Evolutionary conservation across 2,113 vertebrate species (phyloP).

Genomic region (Pseudorhombus dupliciocellatus): DNA sequence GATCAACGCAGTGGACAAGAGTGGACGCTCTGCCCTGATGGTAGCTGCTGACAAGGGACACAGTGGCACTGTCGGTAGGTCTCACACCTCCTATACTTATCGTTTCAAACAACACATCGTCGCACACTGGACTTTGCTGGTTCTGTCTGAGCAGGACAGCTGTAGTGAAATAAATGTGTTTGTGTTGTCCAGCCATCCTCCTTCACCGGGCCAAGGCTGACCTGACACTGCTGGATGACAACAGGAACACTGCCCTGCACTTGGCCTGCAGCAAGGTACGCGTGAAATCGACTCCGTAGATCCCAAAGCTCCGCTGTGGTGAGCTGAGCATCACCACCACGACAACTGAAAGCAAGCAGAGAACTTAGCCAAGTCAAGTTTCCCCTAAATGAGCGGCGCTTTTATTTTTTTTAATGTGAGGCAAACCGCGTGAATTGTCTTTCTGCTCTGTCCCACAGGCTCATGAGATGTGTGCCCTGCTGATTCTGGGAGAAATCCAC

Average conservation of each 20-base stretch:
- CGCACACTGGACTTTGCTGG: background rate
- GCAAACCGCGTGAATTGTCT: background rate
- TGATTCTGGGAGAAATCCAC: constrained; percentile 97
- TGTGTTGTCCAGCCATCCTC: constrained; percentile 86
- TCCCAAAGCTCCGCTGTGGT: background rate
- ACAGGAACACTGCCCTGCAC: constrained; percentile 98
- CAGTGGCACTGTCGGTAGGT: constrained; percentile 90
- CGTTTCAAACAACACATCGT: background rate
- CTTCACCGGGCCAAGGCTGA: constrained; percentile 94
- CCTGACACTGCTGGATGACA: constrained; percentile 92
- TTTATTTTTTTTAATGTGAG: background rate
- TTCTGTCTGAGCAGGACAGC: background rate
- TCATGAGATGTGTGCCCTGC: constrained; percentile 98
- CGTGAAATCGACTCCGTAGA: background rate
- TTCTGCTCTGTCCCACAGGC: constrained; percentile 78
- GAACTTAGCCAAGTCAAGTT: background rate
- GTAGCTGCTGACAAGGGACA: constrained; percentile 93
- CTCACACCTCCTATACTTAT: background rate
- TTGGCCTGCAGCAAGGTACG: constrained; percentile 96
- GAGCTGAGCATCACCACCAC: background rate
- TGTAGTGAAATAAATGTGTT: constrained; percentile 11
- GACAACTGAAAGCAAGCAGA: background rate
- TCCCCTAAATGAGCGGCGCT: background rate
- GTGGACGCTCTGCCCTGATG: constrained; percentile 93
- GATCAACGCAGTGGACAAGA: constrained; percentile 88